Conservation (phyloP, 1,140 invertebrate genomes). For the Drosophila arizonae region DNA sequence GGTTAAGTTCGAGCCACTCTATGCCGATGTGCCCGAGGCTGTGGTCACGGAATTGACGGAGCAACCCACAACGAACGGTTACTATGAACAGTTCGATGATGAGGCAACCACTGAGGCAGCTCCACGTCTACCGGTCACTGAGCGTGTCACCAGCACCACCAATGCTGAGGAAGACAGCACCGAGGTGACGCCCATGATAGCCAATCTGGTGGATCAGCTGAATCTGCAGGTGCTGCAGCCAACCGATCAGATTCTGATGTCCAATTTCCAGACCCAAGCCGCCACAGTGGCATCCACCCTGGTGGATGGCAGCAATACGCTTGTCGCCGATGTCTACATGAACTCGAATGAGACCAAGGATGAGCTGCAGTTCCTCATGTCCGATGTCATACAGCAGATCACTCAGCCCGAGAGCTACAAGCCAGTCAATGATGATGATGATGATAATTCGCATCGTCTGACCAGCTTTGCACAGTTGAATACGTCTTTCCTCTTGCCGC, state of each 20-base stretch:
- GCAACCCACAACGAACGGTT: constrained; percentile 19
- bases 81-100: constrained; percentile 18
- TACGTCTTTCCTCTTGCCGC: constrained; percentile 61
- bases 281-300: constrained; percentile 82
- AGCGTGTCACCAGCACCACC: constrained; percentile 48
- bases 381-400: constrained; percentile 77
- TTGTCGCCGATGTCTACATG: constrained; percentile 55
- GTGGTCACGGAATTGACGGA: constrained; percentile 40
- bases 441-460: constrained; percentile 55
- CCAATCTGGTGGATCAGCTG: constrained; percentile 72
- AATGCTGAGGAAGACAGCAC: constrained; percentile 51
- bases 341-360: constrained; percentile 76
- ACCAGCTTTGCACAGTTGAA: constrained; percentile 73
- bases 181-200: constrained; percentile 64
- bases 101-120: constrained; percentile 42
- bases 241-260: constrained; percentile 77
- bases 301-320: constrained; percentile 68
- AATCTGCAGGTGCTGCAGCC: constrained; percentile 73
- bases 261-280: constrained; percentile 80
- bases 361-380: constrained; percentile 74
- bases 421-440: constrained; percentile 8
- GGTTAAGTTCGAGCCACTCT: constrained; percentile 54
- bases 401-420: constrained; percentile 39
- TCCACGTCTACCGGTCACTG: constrained; percentile 52
- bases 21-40: constrained; percentile 49